Base-by-base conservation (phyloP, 2,888 invertebrate genomes). In the Anoplius nigerrimus region DNA sequence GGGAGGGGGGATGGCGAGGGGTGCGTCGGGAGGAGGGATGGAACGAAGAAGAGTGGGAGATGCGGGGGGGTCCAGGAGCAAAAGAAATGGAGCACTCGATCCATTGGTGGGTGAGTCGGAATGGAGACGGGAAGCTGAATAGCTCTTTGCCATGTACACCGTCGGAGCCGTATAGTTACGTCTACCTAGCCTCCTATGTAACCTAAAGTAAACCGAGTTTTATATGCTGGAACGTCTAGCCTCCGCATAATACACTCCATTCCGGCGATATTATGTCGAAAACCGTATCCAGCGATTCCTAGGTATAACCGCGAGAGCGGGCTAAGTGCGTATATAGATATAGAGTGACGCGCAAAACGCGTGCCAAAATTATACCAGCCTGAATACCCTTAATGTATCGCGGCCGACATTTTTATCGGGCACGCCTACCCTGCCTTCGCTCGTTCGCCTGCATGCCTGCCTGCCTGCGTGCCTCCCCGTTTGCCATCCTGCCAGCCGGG, bases 321-420 rank as follows among this genome's bases (percentile, higher is more conserved):
- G 18, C 57, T 45, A 59, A 66, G 55, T 65, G 63, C 65, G 45
- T 66, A 66, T 61, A 65, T 65, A 64, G 52, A 68, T 57, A 72
- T 70, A 75, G 73, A 73, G 69, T 74, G 76, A 78, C 69, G 72
- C 76, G 80, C 78, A 80, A 84, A 84, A 78, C 83, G 80, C 76
- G 82, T 86, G 84, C 85, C 85, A 86, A 86, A 86, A 85, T 85
- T 83, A 83, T 84, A 86, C 76, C 85, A 85, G 83, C 84, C 80
- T 74, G 78, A 82, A 82, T 80, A 78, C 77, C 71, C 71, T 81
- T 82, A 79, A 80, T 78, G 72, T 34, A 34, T 34, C 34, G 71
- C 73, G 79, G 80, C 82, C 74, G 77, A 78, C 79, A 76, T 79
- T 82, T 84, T 79, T 79, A 74, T 79, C 68, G 71, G 70, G 63